Evolutionary conservation across 2,113 vertebrate genomes (phyloP), one percentile per base, ranked within the genome.

Genomic region (Hoplias malabaricus): DNA sequence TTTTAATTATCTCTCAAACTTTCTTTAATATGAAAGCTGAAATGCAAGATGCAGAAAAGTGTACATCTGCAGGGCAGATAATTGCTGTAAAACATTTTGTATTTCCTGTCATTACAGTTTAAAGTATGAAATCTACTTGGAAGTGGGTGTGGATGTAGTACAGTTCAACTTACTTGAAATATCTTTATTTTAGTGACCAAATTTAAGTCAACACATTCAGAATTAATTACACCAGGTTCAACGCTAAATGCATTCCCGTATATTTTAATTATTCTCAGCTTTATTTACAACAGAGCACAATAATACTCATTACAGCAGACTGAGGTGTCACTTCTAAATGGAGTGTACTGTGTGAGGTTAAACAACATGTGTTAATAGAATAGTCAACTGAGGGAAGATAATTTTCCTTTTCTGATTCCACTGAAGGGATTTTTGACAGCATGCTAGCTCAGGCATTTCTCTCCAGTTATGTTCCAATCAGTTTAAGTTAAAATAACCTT

Each of bases 41-140:
- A 42, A 53, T 19, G 59, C 40, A 36, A 23, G 56, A 27, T 3
- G 69, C 34, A 43, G 19, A 38, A 56, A 69, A 46, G 33, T 5
- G 36, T 48, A 43, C 78, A 65, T 66, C 12, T 83, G 33, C 43
- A 65, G 19, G 33, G 3, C 46, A 76, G 59, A 74, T 34, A 36
- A 69, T 57, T 54, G 34, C 25, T 42, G 2, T 42, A 27, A 42
- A 25, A 23, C 0, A 38, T 6, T 13, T 59, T 16, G 21, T 21
- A 5, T 73, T 61, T 23, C 38, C 7, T 12, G 19, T 53, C 8
- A 8, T 21, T 9, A 23, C 10, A 10, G 16, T 43, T 73, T 27
- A 59, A 14, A 42, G 19, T 9, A 23, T 31, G n/a, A 11, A 19
- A 11, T 38, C 12, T 27, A 27, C 9, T 31, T 29, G 8, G 8